Evolutionary conservation across 2,888 invertebrate species (phyloP).

Genomic region (Entomobrya multifasciata): DNA sequence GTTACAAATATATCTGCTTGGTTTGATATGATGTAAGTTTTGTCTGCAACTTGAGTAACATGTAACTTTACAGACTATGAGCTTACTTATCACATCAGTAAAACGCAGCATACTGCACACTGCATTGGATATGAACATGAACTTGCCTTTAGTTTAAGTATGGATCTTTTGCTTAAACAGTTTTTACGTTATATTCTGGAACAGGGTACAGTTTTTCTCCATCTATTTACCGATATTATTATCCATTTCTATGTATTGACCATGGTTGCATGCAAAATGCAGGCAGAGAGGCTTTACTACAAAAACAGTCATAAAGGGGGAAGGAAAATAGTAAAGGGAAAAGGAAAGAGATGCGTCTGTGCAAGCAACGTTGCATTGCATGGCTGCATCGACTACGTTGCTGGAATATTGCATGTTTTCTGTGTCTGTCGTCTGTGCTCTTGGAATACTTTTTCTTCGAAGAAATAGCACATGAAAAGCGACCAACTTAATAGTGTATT

Average conservation of each 20-base stretch:
- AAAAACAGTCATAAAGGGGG: too few species aligned
- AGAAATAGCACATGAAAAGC: too few species aligned
- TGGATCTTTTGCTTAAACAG: not conserved
- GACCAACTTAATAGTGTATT: too few species aligned
- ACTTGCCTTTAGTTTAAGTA: not conserved
- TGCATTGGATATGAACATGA: constrained; percentile 6
- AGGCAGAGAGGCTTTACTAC: not conserved
- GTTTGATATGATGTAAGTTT: not conserved
- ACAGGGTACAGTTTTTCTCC: constrained; percentile 24
- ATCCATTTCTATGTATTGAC: too few species aligned
- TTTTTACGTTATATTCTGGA: constrained; percentile 15
- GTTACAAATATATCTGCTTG: too few species aligned
- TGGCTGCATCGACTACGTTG: too few species aligned
- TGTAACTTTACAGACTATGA: not conserved
- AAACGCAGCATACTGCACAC: not conserved
- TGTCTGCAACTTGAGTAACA: constrained; percentile 4
- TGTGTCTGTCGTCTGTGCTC: too few species aligned
- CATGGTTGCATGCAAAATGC: not conserved
- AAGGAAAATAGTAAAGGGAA: not conserved
- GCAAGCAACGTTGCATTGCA: not conserved
- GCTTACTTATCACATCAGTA: not conserved
- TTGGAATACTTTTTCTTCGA: too few species aligned
- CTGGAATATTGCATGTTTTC: too few species aligned
- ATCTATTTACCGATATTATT: too few species aligned
- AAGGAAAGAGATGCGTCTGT: constrained; percentile 14